A percentile compares a stretch with the other conserved stretches of the same genome.
phyloP scores from a whole-genome alignment of 2,113 vertebrate species.

The Gopherus flavomarginatus region DNA sequence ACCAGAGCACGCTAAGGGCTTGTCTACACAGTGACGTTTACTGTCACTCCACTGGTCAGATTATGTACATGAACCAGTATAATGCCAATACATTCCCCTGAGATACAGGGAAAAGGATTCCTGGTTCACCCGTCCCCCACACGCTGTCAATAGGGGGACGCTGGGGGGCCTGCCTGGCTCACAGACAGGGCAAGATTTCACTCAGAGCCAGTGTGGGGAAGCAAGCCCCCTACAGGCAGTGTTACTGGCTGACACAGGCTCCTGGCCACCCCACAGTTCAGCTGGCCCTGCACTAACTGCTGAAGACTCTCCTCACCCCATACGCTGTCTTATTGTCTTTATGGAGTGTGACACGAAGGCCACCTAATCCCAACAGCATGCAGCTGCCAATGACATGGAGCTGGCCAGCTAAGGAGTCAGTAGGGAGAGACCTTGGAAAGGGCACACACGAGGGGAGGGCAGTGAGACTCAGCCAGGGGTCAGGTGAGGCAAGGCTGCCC shows the following conservation, averaged over 20 bases:
- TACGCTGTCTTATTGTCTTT: neutral
- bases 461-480: rapidly evolving
- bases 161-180: neutral
- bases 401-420: neutral
- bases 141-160: neutral
- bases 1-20: neutral
- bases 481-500: neutral
- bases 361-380: neutral
- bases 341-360: neutral
- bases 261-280: no score
- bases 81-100: neutral
- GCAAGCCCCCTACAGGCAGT: neutral
- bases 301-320: no score
- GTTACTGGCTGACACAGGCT: neutral
- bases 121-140: neutral
- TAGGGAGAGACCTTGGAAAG: neutral
- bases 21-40: neutral
- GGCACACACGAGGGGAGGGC: neutral
- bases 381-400: neutral
- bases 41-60: neutral
- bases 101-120: neutral
- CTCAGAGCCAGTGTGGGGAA: neutral
- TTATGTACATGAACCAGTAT: neutral
- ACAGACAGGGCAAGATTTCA: neutral
- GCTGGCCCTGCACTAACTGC: no score